Conservation (phyloP, 2,888 invertebrate species). For the Apamea sordens region DNA sequence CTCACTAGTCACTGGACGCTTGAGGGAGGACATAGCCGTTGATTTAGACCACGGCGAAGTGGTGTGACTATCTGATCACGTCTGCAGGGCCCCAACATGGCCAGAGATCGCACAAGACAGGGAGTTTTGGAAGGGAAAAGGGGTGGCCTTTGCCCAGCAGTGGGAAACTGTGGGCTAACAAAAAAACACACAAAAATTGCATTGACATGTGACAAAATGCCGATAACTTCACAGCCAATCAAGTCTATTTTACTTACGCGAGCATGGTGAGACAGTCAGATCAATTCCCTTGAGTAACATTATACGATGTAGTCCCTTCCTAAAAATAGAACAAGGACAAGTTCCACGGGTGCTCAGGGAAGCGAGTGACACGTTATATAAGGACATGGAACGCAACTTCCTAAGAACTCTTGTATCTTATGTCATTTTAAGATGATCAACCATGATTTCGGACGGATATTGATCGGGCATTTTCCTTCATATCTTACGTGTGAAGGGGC, state of each 20-base stretch:
- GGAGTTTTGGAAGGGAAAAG: too few species aligned
- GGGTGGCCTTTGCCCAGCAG: too few species aligned
- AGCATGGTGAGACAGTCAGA: neutral
- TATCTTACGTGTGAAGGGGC: neutral
- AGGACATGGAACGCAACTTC: neutral
- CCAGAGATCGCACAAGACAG: neutral
- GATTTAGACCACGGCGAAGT: neutral
- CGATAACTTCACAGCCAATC: neutral
- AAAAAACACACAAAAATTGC: neutral
- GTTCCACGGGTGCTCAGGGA: slow-evolving; percentile 17
- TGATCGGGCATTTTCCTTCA: neutral
- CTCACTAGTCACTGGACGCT: neutral
- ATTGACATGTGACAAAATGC: neutral
- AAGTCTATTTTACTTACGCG: neutral
- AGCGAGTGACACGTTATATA: slow-evolving; percentile 22
- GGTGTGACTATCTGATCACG: neutral
- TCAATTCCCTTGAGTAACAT: slow-evolving; percentile 41
- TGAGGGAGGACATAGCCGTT: too few species aligned
- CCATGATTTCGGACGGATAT: neutral
- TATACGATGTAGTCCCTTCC: neutral
- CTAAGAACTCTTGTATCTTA: neutral
- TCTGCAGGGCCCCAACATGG: neutral
- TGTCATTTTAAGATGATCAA: slow-evolving; percentile 1
- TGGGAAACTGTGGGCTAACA: neutral
- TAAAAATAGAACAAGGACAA: slow-evolving; percentile 48